These are phyloP conservation scores for Loris lydekkerianus DNA, from an alignment of 2,797 vertebrate genomes.

Conservation along the genomic window DNA sequence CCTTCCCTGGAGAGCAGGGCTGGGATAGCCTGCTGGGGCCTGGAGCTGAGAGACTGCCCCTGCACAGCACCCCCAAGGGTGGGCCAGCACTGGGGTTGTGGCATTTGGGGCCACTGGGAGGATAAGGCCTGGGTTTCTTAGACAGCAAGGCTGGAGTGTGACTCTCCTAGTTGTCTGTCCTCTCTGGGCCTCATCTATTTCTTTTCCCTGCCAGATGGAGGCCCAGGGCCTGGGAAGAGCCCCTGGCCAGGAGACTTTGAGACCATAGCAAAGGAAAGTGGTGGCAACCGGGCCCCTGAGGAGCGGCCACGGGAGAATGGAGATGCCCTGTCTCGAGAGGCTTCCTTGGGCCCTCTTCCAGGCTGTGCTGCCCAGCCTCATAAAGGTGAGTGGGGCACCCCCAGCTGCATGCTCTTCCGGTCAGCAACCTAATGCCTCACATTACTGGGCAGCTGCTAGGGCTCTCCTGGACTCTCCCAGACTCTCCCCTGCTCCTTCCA, in stretches of 20 bases:
- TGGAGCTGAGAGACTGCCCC: constrained; percentile 87
- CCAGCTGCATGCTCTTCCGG: fast-evolving
- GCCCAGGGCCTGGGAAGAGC: constrained; percentile 79
- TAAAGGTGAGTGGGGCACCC: constrained; percentile 89
- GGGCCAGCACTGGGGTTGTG: constrained; percentile 53
- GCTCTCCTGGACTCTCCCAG: neutral
- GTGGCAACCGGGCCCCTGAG: constrained; percentile 74
- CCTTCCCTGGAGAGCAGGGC: constrained; percentile 91
- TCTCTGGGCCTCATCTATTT: constrained; percentile 12
- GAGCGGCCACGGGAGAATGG: constrained; percentile 84
- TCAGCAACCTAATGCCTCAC: neutral
- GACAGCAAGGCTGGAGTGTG: neutral
- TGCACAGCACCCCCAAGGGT: constrained; percentile 90
- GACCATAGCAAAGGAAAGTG: constrained; percentile 85
- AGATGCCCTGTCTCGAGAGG: constrained; percentile 84
- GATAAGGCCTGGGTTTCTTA: neutral
- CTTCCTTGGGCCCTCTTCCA: constrained; percentile 89
- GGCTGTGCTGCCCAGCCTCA: constrained; percentile 90
- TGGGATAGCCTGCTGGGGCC: constrained; percentile 94
- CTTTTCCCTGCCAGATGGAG: constrained; percentile 85
- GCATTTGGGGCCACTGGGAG: neutral
- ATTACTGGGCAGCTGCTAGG: neutral
- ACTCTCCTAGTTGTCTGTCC: neutral
- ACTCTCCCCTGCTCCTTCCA: fast-evolving
- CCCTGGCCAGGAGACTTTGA: constrained; percentile 90